Evolutionary conservation across 2,888 invertebrate species (phyloP), one percentile per base, ranked within the genome.

Genomic region (Panopea generosa): DNA sequence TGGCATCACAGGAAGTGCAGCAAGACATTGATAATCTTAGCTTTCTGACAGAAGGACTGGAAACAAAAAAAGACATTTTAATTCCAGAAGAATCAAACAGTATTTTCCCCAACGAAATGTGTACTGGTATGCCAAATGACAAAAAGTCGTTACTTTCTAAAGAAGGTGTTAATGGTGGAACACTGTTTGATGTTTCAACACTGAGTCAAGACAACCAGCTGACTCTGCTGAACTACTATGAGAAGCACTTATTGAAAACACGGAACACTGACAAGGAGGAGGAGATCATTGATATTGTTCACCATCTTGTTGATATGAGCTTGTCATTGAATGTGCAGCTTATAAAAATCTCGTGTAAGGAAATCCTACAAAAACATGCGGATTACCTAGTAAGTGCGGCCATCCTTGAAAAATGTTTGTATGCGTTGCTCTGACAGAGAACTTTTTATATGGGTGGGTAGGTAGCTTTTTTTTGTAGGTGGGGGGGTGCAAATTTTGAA

Each of bases 321-420:
- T 14, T 40, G 1, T 49, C 55, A 1, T 16, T 67, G 18, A 50
- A 57, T 40, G 50, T 38, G 2, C 22, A 45, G 22, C 9, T 27
- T 3, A 33, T 29, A 11, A 69, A 60, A 56, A 27, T 70, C 6
- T 26, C 75, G 11, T 75, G 75, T 33, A 29, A 38, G n/a, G 75
- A 75, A 27, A 75, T 75, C n/a, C 69, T 45, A 49, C 47, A 66
- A 33, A 60, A 70, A 50, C 75, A 75, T 43, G 43, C 53, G 9
- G 69, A 49, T 0, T 75, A 75, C 20, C 24, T 75, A 49, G 75
- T 75, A 66, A 47, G 75, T 56, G 1, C 11, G 40, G 11, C n/a
- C n/a, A n/a, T n/a, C n/a, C n/a, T n/a, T n/a, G n/a, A n/a, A n/a
- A n/a, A n/a, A n/a, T n/a, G n/a, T n/a, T n/a, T n/a, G n/a, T n/a